Percentiles rank a stretch among this genome's conserved stretches.
Conservation (phyloP, 2,113 vertebrate species). For the Hypanus sabinus region DNA sequence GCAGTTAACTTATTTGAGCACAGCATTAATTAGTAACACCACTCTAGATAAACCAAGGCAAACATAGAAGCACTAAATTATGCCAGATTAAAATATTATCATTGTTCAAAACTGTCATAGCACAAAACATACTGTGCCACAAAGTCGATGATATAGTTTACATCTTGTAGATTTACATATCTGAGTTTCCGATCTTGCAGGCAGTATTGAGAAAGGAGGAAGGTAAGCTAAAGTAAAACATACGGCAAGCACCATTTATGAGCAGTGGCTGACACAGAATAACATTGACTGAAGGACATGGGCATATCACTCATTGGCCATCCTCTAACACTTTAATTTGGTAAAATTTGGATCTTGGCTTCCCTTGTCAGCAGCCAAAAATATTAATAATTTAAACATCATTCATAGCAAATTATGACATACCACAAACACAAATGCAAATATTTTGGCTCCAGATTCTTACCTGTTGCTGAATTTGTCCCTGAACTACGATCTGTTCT, state of each 20-base stretch:
- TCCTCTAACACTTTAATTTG: too few relatives aligned
- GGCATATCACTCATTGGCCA: too few relatives aligned
- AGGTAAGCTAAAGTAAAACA: too few relatives aligned
- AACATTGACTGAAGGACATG: neutral
- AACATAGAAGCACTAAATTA: too few relatives aligned
- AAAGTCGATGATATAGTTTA: too few relatives aligned
- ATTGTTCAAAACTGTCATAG: too few relatives aligned
- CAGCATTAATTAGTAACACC: neutral
- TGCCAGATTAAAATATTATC: too few relatives aligned
- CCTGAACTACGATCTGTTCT: slow-evolving; percentile 96
- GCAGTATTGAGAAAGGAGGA: too few relatives aligned
- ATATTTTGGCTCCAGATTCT: slow-evolving; percentile 30
- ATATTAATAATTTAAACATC: slow-evolving; percentile 15
- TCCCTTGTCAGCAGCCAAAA: slow-evolving; percentile 45
- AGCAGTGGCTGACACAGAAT: neutral
- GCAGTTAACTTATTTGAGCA: neutral
- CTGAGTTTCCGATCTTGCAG: too few relatives aligned
- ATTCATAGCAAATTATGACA: neutral
- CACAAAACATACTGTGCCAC: too few relatives aligned
- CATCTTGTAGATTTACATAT: too few relatives aligned
- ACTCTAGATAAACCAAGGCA: too few relatives aligned
- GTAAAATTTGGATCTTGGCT: slow-evolving; percentile 46
- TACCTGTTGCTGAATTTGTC: slow-evolving; percentile 96
- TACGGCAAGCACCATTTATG: neutral
- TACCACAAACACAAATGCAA: accelerated